Conservation (phyloP, 2,113 vertebrate species). For the Cavia porcellus region DNA sequence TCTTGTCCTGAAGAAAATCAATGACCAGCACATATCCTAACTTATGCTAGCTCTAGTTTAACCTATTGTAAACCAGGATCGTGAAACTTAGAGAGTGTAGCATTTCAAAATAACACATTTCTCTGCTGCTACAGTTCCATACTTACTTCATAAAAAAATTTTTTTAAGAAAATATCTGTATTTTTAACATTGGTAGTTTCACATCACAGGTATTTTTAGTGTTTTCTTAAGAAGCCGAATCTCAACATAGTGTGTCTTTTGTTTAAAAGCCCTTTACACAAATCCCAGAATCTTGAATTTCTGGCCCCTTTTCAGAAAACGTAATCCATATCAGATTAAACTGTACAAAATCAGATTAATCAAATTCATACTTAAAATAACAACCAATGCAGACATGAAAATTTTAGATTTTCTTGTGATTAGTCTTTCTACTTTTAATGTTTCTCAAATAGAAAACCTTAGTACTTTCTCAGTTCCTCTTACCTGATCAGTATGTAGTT, state of each 20-base stretch:
- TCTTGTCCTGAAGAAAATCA: conserved; percentile 10
- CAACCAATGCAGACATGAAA: background rate
- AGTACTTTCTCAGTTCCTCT: background rate
- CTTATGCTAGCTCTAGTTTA: background rate
- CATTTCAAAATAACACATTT: background rate
- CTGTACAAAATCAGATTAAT: background rate
- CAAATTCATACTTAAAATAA: conserved; percentile 4
- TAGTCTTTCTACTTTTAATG: conserved; percentile 20
- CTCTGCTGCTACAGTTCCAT: background rate
- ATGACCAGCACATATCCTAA: background rate
- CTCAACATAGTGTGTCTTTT: background rate
- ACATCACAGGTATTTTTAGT: background rate
- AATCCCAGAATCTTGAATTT: background rate
- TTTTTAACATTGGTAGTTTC: conserved; percentile 23
- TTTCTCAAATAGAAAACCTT: background rate
- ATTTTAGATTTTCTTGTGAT: background rate
- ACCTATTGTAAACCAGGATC: background rate
- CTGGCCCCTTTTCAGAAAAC: background rate
- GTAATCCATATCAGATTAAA: background rate
- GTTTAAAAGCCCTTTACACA: background rate
- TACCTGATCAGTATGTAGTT: background rate
- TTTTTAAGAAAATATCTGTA: background rate
- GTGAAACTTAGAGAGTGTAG: conserved; percentile 25
- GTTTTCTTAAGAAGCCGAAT: background rate
- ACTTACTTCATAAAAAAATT: background rate